These are phyloP conservation scores for Elmis aenea DNA, from an alignment of 2,888 invertebrate species.

Conservation along the genomic window DNA sequence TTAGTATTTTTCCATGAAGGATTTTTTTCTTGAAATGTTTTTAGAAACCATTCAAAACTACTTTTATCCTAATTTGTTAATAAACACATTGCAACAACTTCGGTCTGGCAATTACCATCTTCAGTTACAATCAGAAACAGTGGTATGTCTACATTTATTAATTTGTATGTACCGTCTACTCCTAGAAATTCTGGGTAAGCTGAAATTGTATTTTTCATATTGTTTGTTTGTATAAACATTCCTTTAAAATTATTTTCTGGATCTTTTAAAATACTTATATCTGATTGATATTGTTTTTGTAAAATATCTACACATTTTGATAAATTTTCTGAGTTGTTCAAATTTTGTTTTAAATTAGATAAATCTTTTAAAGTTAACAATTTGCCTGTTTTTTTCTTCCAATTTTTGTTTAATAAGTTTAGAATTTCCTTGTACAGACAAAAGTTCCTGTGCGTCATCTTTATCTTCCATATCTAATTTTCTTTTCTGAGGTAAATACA, in stretches of 20 bases:
- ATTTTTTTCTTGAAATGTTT: not conserved
- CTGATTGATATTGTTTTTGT: not conserved
- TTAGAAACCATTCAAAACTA: not conserved
- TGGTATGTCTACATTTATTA: constrained; percentile 1
- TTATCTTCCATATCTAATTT: not conserved
- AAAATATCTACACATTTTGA: not conserved
- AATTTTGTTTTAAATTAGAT: constrained; percentile 1
- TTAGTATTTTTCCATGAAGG: not conserved
- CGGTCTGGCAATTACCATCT: constrained; percentile 2
- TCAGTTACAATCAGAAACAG: not conserved
- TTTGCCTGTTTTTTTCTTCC: not conserved
- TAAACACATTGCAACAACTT: constrained; percentile 1
- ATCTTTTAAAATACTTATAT: no score
- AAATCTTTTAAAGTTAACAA: not conserved
- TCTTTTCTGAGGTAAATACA: not conserved
- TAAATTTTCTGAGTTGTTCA: not conserved
- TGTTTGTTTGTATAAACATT: not conserved
- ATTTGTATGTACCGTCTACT: not conserved
- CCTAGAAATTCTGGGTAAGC: constrained; percentile 1
- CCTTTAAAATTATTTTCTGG: not conserved
- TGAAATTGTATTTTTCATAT: not conserved
- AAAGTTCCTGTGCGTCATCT: not conserved
- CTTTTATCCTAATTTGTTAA: not conserved
- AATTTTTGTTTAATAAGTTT: constrained; percentile 1
- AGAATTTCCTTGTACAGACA: not conserved